Base-by-base conservation (phyloP, 1,140 invertebrate genomes). In the Tyrophagus putrescentiae region DNA sequence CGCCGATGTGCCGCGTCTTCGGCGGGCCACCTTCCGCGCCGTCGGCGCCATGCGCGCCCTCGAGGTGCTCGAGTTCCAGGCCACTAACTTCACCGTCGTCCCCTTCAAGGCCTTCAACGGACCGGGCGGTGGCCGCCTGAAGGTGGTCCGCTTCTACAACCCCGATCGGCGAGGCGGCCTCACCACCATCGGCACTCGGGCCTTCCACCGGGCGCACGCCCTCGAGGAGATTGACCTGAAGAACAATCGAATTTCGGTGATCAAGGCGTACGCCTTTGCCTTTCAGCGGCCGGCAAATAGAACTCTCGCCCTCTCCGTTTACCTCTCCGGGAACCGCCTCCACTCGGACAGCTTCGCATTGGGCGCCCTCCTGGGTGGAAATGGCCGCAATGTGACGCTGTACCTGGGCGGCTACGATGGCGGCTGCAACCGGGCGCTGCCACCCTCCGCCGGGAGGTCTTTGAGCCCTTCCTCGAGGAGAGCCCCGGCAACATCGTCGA, bases 71-170 rank as follows among this genome's bases (percentile, higher is more conserved):
- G 57, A 59, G 50, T 13, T 59, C 11, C 34, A 42, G 25, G 11
- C 36, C n/a, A 42, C 27, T 31, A 7, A 18, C 6, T 21, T 44
- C 1, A 9, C 6, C 11, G 28, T 28, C 21, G 31, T 59, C n/a
- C 57, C 57, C 21, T 42, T 2, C 23, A 59, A 59, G 50, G 57
- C 57, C 32, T 59, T 59, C 28, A 59, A 45, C 27, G 16, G 25
- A 28, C 16, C 28, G 39, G 33, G 25, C 1, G 9, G 31, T 42
- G 36, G 44, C 2, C 3, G 39, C 16, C 44, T 45, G n/a, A n/a
- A n/a, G n/a, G n/a, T n/a, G 13, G 34, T 59, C 18, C 34, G 57
- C 11, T 59, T 59, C 41, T 28, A 59, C 34, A 59, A 59, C 33
- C 21, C 34, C 16, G 57, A n/a, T n/a, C n/a, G n/a, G n/a, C n/a